Percentiles rank a stretch among this genome's conserved stretches.
Evolutionary conservation across 2,113 vertebrate species (phyloP).

Genomic region (Natator depressus): DNA sequence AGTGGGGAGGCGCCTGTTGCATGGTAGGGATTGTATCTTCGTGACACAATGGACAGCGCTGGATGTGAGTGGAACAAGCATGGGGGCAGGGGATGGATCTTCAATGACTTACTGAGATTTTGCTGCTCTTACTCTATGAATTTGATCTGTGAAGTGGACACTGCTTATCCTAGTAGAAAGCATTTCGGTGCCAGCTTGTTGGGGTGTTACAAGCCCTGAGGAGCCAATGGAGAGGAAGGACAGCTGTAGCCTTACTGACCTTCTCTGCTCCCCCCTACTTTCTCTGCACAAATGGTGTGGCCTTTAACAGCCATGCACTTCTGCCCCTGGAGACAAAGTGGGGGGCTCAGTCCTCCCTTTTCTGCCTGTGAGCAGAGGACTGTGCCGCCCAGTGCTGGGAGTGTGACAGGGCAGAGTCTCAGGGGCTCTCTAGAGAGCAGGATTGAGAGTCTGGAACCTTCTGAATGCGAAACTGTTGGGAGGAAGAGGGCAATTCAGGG

Average conservation of each 20-base stretch:
- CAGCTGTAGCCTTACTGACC: not conserved
- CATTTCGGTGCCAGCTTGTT: not conserved
- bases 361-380: fast-evolving
- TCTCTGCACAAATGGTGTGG: not conserved
- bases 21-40: not conserved
- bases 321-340: too few relatives aligned
- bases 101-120: not conserved
- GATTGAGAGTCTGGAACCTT: not conserved
- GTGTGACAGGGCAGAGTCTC: not conserved
- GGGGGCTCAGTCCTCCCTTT: not conserved
- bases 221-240: not conserved
- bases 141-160: not conserved
- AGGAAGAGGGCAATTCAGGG: not conserved
- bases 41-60: not conserved
- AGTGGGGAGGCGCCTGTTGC: not conserved
- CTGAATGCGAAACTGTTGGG: not conserved
- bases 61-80: not conserved
- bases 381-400: not conserved
- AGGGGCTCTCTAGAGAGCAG: too few relatives aligned
- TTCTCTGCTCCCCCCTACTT: not conserved
- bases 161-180: too few relatives aligned
- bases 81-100: not conserved
- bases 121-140: not conserved
- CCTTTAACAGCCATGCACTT: not conserved
- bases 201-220: not conserved